Base-by-base conservation (phyloP, 2,113 vertebrate species). In the Cavia porcellus region DNA sequence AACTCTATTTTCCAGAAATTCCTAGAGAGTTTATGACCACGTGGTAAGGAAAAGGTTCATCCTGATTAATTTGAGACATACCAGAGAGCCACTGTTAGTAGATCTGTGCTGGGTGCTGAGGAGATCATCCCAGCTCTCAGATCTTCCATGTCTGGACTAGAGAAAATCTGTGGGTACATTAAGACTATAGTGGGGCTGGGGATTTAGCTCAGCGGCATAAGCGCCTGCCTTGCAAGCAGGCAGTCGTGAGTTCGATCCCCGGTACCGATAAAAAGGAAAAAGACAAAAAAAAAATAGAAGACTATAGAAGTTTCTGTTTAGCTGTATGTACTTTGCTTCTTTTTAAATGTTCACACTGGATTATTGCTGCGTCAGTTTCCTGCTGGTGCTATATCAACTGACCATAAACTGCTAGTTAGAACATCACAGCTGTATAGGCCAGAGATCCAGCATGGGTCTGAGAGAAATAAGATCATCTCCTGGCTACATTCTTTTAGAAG, bases 1-100 rank as follows among this genome's bases (percentile, higher is more conserved):
- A 42, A 32, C 50, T 62, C 2, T 95, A 19, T 90, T 92, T 86
- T 95, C 80, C 45, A 94, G 57, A 95, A 96, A 77, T 55, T 45
- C 75, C 62, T 84, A 50, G 86, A 74, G 81, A 90, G 61, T 57
- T 75, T 59, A 25, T 47, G 92, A 77, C 13, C 3, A 20, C 13
- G 7, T 42, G 30, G 77, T 62, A 38, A 45, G 80, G 85, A 52
- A 28, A 22, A 82, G 57, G 68, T 25, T 9, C 74, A 24, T 66
- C 22, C 24, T 50, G 24, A 8, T 72, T 61, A 61, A 32, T 30
- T 90, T 62, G 20, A 47, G 86, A 74, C 22, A 4, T 55, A 25
- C 52, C 32, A 20, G 66, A 86, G 32, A 72, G 83, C 28, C 17
- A 1, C 55, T 20, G 1, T 61, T 4, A 19, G 61, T n/a, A 64